Base-by-base conservation (phyloP, 2,888 invertebrate genomes). In the Homarus gammarus region DNA sequence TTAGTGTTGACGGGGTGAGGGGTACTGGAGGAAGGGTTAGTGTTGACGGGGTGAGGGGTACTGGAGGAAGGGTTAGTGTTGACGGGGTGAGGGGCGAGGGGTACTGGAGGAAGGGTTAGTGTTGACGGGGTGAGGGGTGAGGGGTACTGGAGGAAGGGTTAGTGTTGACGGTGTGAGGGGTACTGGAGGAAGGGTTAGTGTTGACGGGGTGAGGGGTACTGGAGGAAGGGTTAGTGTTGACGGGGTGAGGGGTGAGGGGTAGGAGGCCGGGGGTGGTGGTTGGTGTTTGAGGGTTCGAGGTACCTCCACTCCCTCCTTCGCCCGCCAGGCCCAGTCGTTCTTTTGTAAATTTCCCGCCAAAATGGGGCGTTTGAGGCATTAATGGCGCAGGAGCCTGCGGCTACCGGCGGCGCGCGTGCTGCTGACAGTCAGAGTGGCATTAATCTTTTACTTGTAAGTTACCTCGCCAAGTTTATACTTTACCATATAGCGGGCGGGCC, bases 321-420 rank as follows among this genome's bases (percentile, higher is more conserved):
- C 33, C 84, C 84, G 84, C 84, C 84, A 84, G 51, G n/a, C 27
- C 73, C 84, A 84, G 38, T 56, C 84, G 18, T 12, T 36, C 73
- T 84, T 84, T 84, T 84, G 84, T 73, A 49, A 72, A 73, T 73
- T 84, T 51, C 44, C 72, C 70, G 84, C 72, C 70, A 72, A 72
- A 72, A 73, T 73, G 73, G n/a, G 27, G 31, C 81, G 81, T 81
- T 81, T 81, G 81, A 81, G 36, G 81, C 44, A 68, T 82, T 82
- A 82, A 72, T 10, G 82, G 81, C 18, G 68, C 18, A 36, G 51
- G 64, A 36, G 38, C 56, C 40, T 22, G 64, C 56, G 82, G 68
- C 68, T 68, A 44, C 64, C 31, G 68, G 68, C 68, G 18, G 51
- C 51, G 44, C 64, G 82, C 64, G 38, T 81, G 83, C 33, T 27